Conservation (phyloP, 1,140 invertebrate species). For the Bombus superbus region DNA sequence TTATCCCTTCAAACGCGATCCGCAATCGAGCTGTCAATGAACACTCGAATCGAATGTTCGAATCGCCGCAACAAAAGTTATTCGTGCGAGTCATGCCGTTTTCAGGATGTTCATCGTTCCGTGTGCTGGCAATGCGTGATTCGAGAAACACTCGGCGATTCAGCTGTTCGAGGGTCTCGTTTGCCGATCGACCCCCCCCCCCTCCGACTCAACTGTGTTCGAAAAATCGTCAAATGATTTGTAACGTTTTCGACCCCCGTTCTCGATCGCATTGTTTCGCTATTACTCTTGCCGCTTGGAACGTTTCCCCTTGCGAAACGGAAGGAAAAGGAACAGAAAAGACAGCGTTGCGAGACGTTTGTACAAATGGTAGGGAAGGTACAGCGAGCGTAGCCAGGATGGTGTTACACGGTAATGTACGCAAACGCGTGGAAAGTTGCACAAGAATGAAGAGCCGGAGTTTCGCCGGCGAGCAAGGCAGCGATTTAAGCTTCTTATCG, state of each 20-base stretch:
- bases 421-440: background rate
- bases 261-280: background rate
- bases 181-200: background rate
- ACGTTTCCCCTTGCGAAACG: background rate
- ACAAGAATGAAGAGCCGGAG: background rate
- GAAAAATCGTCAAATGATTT: slow-evolving; percentile 6
- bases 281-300: background rate
- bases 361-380: background rate
- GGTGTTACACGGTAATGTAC: background rate
- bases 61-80: slow-evolving; percentile 9
- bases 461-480: background rate
- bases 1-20: background rate
- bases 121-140: background rate
- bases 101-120: background rate
- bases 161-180: background rate
- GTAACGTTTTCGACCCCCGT: background rate
- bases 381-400: no score
- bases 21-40: slow-evolving; percentile 10
- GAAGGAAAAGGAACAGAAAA: background rate
- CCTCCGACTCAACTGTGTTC: no score
- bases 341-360: background rate
- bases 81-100: background rate
- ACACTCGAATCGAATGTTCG: background rate
- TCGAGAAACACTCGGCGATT: background rate
- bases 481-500: slow-evolving; percentile 36